Conservation (phyloP, 2,888 invertebrate genomes). For the Salticus scenicus region DNA sequence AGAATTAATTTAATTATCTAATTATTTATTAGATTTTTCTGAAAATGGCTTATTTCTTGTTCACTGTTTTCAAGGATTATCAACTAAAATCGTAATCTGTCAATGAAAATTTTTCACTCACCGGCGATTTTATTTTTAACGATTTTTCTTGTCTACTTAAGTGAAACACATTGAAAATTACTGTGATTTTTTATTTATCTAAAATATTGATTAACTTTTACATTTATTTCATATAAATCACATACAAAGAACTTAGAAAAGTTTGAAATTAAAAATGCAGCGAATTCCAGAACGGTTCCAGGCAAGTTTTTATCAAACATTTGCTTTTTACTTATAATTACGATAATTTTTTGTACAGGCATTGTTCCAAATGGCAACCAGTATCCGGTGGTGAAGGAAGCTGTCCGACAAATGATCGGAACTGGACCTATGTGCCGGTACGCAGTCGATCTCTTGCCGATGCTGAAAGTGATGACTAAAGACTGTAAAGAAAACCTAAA, state of each 20-base stretch:
- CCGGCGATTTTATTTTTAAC: neutral
- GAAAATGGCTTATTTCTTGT: too few relatives aligned
- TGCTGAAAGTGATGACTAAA: conserved; percentile 81
- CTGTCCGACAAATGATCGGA: conserved; percentile 81
- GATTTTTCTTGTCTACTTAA: too few relatives aligned
- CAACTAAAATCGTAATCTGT: neutral
- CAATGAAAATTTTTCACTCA: neutral
- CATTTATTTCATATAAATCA: too few relatives aligned
- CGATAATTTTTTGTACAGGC: conserved; percentile 37
- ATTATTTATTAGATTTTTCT: neutral
- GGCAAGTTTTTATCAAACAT: too few relatives aligned
- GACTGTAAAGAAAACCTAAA: conserved; percentile 37
- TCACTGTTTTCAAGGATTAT: too few relatives aligned
- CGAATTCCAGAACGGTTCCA: too few relatives aligned
- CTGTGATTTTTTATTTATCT: too few relatives aligned
- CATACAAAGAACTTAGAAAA: too few relatives aligned
- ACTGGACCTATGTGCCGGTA: conserved; percentile 92
- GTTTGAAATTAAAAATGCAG: too few relatives aligned
- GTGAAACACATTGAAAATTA: too few relatives aligned
- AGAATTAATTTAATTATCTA: neutral
- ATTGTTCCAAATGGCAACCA: conserved; percentile 60
- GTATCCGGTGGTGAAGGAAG: conserved; percentile 60
- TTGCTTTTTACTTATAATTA: too few relatives aligned
- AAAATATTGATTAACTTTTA: too few relatives aligned
- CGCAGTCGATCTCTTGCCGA: conserved; percentile 87